Evolutionary conservation across 2,797 vertebrate species (phyloP).

Genomic region (Erethizon dorsatum): DNA sequence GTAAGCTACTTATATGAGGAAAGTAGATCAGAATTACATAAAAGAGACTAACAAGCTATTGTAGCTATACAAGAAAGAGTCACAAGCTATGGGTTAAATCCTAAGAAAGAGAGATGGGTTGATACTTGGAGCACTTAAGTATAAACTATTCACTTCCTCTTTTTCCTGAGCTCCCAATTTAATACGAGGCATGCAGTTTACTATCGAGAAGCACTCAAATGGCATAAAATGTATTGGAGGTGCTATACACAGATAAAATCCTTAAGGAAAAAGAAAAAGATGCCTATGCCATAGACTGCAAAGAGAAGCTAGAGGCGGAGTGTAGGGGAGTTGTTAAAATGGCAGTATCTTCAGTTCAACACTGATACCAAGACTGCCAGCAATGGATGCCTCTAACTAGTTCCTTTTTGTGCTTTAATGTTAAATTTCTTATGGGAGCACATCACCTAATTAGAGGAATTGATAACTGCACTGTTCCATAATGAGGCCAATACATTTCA

Average conservation of each 20-base stretch:
- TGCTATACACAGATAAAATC: not conserved
- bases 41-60: not conserved
- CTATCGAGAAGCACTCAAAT: not conserved
- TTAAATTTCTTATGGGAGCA: conserved; percentile 97
- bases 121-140: not conserved
- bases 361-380: conserved; percentile 85
- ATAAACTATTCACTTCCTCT: not conserved
- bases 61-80: not conserved
- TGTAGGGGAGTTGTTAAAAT: not conserved
- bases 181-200: not conserved
- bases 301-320: not conserved
- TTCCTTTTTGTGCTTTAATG: conserved; percentile 94
- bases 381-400: conserved; percentile 89
- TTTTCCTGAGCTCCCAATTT: not conserved
- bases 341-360: conserved; percentile 79
- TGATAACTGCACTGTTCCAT: conserved; percentile 98
- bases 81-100: not conserved
- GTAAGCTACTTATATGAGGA: conserved; percentile 15
- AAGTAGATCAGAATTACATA: not conserved
- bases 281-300: not conserved
- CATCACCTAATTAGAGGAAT: conserved; percentile 98
- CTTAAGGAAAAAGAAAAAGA: not conserved
- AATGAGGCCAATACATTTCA: conserved; percentile 99
- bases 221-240: not conserved
- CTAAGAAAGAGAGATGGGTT: not conserved